These are phyloP conservation scores for Aleiodes alternator DNA, from an alignment of 2,888 invertebrate species.

Conservation along the genomic window DNA sequence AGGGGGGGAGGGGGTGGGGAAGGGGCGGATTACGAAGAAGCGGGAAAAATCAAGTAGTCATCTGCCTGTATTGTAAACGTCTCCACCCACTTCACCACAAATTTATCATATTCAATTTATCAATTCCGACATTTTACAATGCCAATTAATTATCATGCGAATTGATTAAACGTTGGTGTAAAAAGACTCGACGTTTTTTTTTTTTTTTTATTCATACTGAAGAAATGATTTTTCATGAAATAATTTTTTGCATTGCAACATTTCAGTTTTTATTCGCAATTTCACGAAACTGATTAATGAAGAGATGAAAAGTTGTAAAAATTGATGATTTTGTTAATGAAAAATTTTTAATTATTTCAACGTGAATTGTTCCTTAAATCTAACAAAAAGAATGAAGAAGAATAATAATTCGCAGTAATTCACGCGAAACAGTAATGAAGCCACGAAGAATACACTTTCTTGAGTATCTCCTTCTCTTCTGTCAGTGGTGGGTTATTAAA, in stretches of 20 bases:
- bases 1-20: not conserved
- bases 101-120: conserved; percentile 9
- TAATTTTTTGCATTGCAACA: too few relatives aligned
- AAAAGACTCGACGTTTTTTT: too few relatives aligned
- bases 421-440: conserved; percentile 19
- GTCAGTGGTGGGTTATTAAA: conserved; percentile 63
- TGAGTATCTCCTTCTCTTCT: too few relatives aligned
- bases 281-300: too few relatives aligned
- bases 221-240: too few relatives aligned
- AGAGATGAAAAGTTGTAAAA: too few relatives aligned
- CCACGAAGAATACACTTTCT: conserved; percentile 35
- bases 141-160: too few relatives aligned
- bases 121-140: too few relatives aligned
- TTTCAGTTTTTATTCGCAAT: too few relatives aligned
- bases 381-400: not conserved
- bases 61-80: not conserved
- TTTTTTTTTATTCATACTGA: too few relatives aligned
- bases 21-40: not conserved
- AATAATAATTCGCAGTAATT: conserved; percentile 27
- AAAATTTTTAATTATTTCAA: conserved; percentile 18
- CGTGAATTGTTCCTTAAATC: not conserved
- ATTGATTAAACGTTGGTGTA: too few relatives aligned
- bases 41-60: conserved; percentile 1
- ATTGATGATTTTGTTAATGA: too few relatives aligned
- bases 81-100: not conserved